Evolutionary conservation across 2,113 vertebrate species (phyloP), one percentile per base, ranked within the genome.

Genomic region (Seriola rivoliana): DNA sequence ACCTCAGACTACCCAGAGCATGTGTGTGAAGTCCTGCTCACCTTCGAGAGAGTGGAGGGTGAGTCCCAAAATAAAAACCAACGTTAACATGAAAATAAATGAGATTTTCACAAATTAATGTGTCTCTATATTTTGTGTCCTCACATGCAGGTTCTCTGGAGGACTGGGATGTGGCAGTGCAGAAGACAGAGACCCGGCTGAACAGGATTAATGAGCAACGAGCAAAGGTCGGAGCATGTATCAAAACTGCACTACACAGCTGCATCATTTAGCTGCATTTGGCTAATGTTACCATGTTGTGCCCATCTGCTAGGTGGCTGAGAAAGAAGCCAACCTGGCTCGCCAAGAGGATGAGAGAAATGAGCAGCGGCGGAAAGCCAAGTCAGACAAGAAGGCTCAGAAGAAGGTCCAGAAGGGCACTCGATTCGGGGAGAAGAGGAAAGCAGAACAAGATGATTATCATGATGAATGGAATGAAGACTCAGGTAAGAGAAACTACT

Each of bases 1-100:
- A 99, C 97, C 0, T 96, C 96, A 0, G 98, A 99, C 93, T 99
- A 99, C 67, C 98, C 98, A 0, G 98, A 99, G 90, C 98, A 99
- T 0, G 97, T 99, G 82, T 98, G 97, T 5, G 98, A 99, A 71
- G 97, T 99, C 88, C 89, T 99, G 92, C 97, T 99, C 71, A 96
- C 94, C 0, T 97, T 99, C n/a, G 98, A 99, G 93, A 96, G 97
- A 79, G 96, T 97, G 34, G 98, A 99, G 95, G 98, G 98, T 98
- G 73, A 89, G 94, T 55, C 2, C 52, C 3, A 19, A n/a, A 38
- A 4, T 29, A 46, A 34, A 68, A 25, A n/a, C 2, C 1, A 0
- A 38, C 17, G 5, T 13, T 3, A 25, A 29, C 16, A 13, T 52
- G 3, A 29, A 63, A 32, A 4, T 32, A 23, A 40, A 55, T 10